phyloP scores from a whole-genome alignment of 2,888 invertebrate species.

The Sminthurinus aureus region DNA sequence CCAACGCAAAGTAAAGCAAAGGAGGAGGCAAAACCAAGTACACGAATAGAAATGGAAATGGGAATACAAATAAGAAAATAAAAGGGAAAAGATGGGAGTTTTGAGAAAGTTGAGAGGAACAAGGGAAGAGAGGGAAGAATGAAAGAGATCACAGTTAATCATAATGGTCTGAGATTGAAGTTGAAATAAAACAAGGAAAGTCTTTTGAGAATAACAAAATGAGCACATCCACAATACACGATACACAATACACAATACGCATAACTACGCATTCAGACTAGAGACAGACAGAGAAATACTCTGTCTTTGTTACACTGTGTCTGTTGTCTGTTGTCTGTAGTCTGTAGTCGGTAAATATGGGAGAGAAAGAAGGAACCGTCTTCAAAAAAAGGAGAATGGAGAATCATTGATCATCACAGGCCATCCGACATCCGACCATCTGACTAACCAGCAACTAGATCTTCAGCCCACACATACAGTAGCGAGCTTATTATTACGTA shows the following conservation, averaged over 20 bases:
- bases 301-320: background rate
- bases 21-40: too few species aligned
- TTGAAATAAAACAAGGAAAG: conserved; percentile 12
- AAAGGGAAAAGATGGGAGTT: background rate
- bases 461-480: background rate
- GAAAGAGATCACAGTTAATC: background rate
- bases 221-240: background rate
- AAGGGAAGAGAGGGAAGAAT: background rate
- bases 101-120: background rate
- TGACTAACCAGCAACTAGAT: background rate
- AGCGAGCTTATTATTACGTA: too few species aligned
- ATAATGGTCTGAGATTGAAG: conserved; percentile 19
- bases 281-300: background rate
- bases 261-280: background rate
- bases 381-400: background rate
- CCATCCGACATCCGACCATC: background rate
- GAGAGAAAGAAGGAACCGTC: background rate
- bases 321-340: background rate
- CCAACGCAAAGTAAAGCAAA: background rate
- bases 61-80: too few species aligned
- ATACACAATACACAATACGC: background rate
- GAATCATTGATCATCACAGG: background rate
- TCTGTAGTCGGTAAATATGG: background rate
- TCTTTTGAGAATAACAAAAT: conserved; percentile 18
- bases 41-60: too few species aligned